A percentile compares a stretch with the other conserved stretches of the same genome.
Conservation (phyloP, 1,140 invertebrate genomes). For the Stegodyphus dumicola region DNA sequence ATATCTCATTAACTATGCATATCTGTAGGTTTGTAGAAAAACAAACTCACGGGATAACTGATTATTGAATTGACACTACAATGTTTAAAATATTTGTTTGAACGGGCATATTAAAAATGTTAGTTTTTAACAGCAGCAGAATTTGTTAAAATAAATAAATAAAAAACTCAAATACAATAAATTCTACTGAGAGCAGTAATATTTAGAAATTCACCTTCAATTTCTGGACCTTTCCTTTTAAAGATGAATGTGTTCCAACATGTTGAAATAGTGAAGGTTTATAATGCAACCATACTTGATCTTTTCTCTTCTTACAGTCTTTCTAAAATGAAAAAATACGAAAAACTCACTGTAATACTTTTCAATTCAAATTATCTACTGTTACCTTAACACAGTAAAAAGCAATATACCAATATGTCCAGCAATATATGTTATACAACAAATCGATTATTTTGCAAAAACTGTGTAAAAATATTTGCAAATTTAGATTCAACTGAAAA, state of each 20-base stretch:
- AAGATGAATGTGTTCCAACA: constrained; percentile 92
- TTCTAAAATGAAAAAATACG: constrained; percentile 75
- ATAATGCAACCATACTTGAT: constrained; percentile 85
- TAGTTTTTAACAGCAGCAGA: too few relatives aligned
- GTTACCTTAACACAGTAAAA: not conserved
- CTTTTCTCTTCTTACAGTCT: constrained; percentile 84
- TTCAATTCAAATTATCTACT: not conserved
- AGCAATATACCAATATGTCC: not conserved
- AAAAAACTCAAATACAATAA: too few relatives aligned
- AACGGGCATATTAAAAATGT: too few relatives aligned
- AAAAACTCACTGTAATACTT: not conserved
- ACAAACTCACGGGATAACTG: too few relatives aligned
- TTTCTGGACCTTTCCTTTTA: constrained; percentile 96
- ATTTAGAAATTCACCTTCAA: constrained; percentile 78
- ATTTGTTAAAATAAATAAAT: too few relatives aligned
- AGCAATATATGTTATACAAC: not conserved
- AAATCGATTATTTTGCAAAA: not conserved
- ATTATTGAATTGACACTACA: too few relatives aligned
- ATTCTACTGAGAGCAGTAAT: too few relatives aligned
- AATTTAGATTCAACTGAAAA: too few relatives aligned
- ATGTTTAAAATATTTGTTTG: too few relatives aligned
- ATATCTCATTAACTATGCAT: too few relatives aligned
- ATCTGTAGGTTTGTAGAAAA: too few relatives aligned
- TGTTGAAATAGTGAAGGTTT: constrained; percentile 96
- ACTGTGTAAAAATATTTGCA: too few relatives aligned